These are phyloP conservation scores for Aplocera efformata DNA, from an alignment of 2,888 invertebrate species.

Conservation along the genomic window DNA sequence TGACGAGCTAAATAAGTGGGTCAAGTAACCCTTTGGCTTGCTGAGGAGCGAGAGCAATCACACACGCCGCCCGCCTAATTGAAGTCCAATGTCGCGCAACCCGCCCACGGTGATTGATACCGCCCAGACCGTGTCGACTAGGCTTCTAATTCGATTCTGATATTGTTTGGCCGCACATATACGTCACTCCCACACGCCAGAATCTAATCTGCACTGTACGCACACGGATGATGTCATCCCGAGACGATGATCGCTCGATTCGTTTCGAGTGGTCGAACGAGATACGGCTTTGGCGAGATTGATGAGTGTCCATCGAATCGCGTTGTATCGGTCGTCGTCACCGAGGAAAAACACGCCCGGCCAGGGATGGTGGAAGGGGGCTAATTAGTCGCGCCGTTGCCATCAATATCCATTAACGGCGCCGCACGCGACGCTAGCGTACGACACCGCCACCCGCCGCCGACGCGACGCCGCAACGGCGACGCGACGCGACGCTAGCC, in stretches of 20 bases:
- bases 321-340: slow-evolving; percentile 44
- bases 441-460: slow-evolving; percentile 35
- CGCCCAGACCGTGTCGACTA: slow-evolving; percentile 53
- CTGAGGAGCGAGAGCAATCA: slow-evolving; percentile 73
- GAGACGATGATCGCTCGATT: slow-evolving; percentile 43
- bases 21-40: slow-evolving; percentile 75
- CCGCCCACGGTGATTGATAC: slow-evolving; percentile 78
- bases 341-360: slow-evolving; percentile 45
- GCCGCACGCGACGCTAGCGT: slow-evolving; percentile 69
- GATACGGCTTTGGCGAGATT: slow-evolving; percentile 48
- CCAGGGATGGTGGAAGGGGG: slow-evolving; percentile 51
- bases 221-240: slow-evolving; percentile 52
- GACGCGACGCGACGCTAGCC: slow-evolving; percentile 26
- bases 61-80: slow-evolving; percentile 76
- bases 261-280: slow-evolving; percentile 44
- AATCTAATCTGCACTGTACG: slow-evolving; percentile 48
- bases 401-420: slow-evolving; percentile 79
- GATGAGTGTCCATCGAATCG: slow-evolving; percentile 44
- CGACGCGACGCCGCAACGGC: slow-evolving; percentile 35
- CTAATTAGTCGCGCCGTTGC: slow-evolving; percentile 73
- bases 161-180: slow-evolving; percentile 64
- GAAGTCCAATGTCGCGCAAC: slow-evolving; percentile 77
- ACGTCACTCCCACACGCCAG: slow-evolving; percentile 52
- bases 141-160: slow-evolving; percentile 72
- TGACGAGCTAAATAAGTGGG: slow-evolving; percentile 68